phyloP scores from a whole-genome alignment of 2,888 invertebrate genomes.

The Ligdia adustata region DNA sequence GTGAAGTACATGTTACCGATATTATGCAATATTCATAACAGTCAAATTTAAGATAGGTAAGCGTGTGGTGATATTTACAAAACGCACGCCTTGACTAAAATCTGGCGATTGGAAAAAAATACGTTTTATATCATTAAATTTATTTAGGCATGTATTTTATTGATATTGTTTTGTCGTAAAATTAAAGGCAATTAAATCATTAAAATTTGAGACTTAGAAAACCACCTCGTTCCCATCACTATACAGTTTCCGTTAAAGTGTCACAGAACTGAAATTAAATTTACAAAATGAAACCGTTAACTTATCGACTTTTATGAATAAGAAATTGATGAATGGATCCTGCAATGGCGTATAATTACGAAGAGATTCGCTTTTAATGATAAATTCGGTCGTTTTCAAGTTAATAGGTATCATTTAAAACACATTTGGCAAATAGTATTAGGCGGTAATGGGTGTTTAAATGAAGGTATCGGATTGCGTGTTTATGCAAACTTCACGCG shows the following conservation, averaged over 20 bases:
- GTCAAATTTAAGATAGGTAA: too few relatives aligned
- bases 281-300: constrained; percentile 72
- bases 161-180: too few relatives aligned
- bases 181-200: too few relatives aligned
- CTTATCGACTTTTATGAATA: constrained; percentile 71
- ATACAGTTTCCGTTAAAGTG: constrained; percentile 37
- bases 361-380: constrained; percentile 33
- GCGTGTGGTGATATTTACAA: too few relatives aligned
- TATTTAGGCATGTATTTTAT: too few relatives aligned
- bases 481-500: constrained; percentile 21
- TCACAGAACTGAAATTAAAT: constrained; percentile 69
- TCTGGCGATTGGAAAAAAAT: too few relatives aligned
- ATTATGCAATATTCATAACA: too few relatives aligned
- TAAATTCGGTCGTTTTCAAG: constrained; percentile 31
- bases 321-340: constrained; percentile 70
- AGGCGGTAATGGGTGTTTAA: constrained; percentile 28
- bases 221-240: constrained; percentile 48
- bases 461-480: constrained; percentile 26
- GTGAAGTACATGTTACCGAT: too few relatives aligned
- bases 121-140: too few relatives aligned
- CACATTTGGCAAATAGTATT: constrained; percentile 37
- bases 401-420: constrained; percentile 39
- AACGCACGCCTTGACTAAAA: too few relatives aligned
- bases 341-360: constrained; percentile 55
- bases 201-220: too few relatives aligned